Conservation (phyloP, 2,888 invertebrate species). For the Acanthoscelides obtectus region DNA sequence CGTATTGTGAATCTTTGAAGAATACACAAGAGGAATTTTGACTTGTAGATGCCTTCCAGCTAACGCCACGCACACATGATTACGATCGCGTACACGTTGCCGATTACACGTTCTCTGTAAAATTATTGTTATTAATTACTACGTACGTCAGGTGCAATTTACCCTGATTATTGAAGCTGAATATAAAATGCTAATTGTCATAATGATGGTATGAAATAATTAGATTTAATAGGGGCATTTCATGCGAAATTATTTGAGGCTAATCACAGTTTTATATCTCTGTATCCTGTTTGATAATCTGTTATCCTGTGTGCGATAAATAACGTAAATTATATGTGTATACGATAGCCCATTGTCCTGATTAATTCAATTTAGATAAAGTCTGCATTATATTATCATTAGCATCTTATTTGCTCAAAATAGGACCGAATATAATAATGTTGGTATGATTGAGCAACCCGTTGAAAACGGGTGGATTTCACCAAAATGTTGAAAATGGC, state of each 20-base stretch:
- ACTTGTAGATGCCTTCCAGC: background rate
- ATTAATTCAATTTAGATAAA: background rate
- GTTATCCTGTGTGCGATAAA: background rate
- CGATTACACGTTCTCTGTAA: background rate
- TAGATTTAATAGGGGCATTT: background rate
- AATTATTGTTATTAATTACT: background rate
- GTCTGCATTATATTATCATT: conserved; percentile 2
- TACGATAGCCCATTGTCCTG: background rate
- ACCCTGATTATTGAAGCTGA: background rate
- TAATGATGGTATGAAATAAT: background rate
- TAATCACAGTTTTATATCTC: background rate
- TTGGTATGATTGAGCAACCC: no score
- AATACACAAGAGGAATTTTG: background rate
- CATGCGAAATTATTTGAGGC: background rate
- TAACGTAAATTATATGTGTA: background rate
- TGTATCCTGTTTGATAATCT: background rate
- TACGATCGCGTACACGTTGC: background rate
- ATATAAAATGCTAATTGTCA: background rate
- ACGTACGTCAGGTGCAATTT: background rate
- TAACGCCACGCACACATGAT: background rate
- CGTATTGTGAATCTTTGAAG: background rate
- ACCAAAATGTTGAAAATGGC: no score
- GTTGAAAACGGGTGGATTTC: no score
- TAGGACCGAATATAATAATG: no score
- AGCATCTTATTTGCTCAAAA: no score